Evolutionary conservation across 2,888 invertebrate genomes (phyloP), one percentile per base, ranked within the genome.

Genomic region (Rambutsinella grinnellia): DNA sequence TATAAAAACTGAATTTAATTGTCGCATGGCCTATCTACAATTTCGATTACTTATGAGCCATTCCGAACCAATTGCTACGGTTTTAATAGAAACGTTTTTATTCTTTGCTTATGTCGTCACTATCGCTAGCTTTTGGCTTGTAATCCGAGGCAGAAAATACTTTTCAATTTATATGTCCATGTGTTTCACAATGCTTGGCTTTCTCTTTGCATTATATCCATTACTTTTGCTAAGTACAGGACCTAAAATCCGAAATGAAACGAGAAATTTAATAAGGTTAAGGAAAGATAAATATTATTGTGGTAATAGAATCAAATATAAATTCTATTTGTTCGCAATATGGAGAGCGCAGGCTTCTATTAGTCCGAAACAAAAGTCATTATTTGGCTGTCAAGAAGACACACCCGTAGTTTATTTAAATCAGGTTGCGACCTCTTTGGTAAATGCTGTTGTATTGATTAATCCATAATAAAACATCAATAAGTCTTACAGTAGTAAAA

Each of bases 401-500:
- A 46, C 46, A 3, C 36, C 60, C 1, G 46, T 60, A 23, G 46
- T 21, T 1, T 60, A 60, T 23, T 60, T 60, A 8, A 60, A 46
- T 15, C 21, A 46, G 3, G 13, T 60, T 21, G 44, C 46, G 19
- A 26, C 36, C 13, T 44, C 36, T 21, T 19, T 60, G 3, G 44
- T 44, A 2, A 44, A 60, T 23, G 44, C 60, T 13, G 44, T 60
- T 8, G 2, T 60, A 3, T 60, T 60, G 46, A 60, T 60, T 60
- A 23, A 60, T 5, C 60, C 60, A 26, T 36, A 5, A 13, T 36
- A 36, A 36, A 8, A n/a, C n/a, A n/a, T n/a, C n/a, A n/a, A n/a
- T n/a, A n/a, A n/a, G n/a, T n/a, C n/a, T n/a, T n/a, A n/a, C n/a
- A n/a, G n/a, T n/a, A n/a, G n/a, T n/a, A n/a, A n/a, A n/a, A n/a